These are phyloP conservation scores for Larimichthys polyactis DNA, from an alignment of 2,113 vertebrate species.

Conservation along the genomic window DNA sequence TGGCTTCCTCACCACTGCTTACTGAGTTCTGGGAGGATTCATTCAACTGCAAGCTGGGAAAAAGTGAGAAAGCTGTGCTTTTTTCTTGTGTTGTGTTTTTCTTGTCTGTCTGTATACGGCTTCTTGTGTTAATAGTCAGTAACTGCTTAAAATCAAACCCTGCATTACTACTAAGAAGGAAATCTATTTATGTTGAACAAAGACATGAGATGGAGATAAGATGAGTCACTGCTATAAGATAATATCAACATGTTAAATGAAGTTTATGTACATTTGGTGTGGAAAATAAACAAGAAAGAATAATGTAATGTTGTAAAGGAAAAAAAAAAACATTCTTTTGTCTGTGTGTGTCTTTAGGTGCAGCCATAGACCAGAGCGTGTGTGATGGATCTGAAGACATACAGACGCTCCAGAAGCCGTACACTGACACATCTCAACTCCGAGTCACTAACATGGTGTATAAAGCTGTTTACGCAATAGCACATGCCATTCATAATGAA, in stretches of 20 bases:
- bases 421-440: constrained; percentile 80
- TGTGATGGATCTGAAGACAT: constrained; percentile 78
- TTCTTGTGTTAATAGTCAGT: not conserved
- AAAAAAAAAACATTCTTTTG: too few species aligned
- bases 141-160: not conserved
- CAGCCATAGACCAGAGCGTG: not conserved
- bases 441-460: constrained; percentile 82
- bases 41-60: constrained; percentile 75
- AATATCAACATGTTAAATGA: too few species aligned
- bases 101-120: not conserved
- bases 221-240: too few species aligned
- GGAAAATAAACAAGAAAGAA: too few species aligned
- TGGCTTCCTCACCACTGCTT: constrained; percentile 54
- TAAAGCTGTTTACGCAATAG: constrained; percentile 82
- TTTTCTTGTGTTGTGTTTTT: not conserved
- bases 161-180: not conserved
- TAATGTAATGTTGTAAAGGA: too few species aligned
- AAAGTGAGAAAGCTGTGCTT: constrained; percentile 38
- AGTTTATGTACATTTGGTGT: too few species aligned
- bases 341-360: constrained; percentile 23
- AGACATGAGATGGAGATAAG: too few species aligned
- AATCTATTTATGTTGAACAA: not conserved
- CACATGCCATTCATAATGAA: constrained; percentile 73
- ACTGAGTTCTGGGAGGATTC: constrained; percentile 80
- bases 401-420: constrained; percentile 57